Conservation (phyloP, 2,113 vertebrate species). For the Trogon surrucura region DNA sequence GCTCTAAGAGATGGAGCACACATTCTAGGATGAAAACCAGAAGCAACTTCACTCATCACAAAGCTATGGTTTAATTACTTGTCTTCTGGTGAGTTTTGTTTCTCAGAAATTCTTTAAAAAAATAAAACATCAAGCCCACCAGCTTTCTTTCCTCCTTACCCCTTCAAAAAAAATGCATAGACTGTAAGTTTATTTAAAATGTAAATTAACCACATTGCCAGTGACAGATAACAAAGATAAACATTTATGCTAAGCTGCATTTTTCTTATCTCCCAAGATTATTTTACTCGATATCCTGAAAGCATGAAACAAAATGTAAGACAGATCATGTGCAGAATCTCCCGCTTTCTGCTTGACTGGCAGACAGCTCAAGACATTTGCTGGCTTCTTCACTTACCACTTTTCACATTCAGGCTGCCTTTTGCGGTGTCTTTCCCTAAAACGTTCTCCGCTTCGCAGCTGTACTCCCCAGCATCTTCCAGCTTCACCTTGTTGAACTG, state of each 20-base stretch:
- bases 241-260: slow-evolving; percentile 75
- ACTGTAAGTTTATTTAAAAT: slow-evolving; percentile 72
- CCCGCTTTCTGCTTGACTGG: neutral
- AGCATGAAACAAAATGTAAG: slow-evolving; percentile 48
- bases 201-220: slow-evolving; percentile 71
- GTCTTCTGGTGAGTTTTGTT: slow-evolving; percentile 49
- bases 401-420: slow-evolving; percentile 92
- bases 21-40: slow-evolving; percentile 60
- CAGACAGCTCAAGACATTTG: slow-evolving; percentile 28
- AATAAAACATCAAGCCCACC: slow-evolving; percentile 39
- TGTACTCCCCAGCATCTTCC: slow-evolving; percentile 96
- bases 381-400: slow-evolving; percentile 85
- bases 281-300: slow-evolving; percentile 40
- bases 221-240: slow-evolving; percentile 77
- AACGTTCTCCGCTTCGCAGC: slow-evolving; percentile 93
- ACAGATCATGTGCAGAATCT: slow-evolving; percentile 48
- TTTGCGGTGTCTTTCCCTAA: slow-evolving; percentile 89
- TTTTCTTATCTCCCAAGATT: slow-evolving; percentile 71
- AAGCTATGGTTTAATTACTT: slow-evolving; percentile 48
- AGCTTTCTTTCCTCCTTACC: slow-evolving; percentile 43
- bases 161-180: slow-evolving; percentile 66
- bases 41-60: slow-evolving; percentile 53
- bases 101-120: slow-evolving; percentile 74
- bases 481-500: slow-evolving; percentile 92
- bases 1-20: slow-evolving; percentile 52